Conservation (phyloP, 2,113 vertebrate genomes). For the Alectura lathami region DNA sequence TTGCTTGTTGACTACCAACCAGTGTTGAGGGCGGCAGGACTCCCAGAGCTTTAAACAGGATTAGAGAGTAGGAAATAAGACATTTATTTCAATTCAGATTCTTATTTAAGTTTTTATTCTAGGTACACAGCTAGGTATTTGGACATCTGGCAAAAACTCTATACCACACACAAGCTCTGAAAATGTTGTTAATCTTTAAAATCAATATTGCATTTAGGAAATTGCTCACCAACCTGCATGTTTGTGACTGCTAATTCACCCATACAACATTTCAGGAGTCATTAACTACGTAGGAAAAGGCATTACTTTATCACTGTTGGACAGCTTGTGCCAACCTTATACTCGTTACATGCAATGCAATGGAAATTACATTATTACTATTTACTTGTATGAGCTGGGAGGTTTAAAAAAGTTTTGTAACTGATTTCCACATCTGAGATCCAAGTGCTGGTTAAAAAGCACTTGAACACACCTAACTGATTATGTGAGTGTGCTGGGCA, state of each 20-base stretch:
- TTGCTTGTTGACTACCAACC: constrained; percentile 56
- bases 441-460: neutral
- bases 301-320: neutral
- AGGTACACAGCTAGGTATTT: constrained; percentile 17
- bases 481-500: neutral
- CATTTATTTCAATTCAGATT: constrained; percentile 62
- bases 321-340: neutral
- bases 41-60: constrained; percentile 61
- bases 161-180: neutral
- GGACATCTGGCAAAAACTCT: constrained; percentile 23
- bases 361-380: neutral
- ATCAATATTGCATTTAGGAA: constrained; percentile 57
- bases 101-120: constrained; percentile 51
- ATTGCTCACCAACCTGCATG: constrained; percentile 11
- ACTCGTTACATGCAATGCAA: neutral
- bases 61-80: constrained; percentile 55
- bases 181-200: constrained; percentile 69
- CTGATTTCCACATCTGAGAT: neutral
- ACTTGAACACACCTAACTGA: neutral
- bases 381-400: neutral
- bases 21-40: neutral
- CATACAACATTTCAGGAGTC: neutral
- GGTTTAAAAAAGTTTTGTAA: neutral
- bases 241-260: constrained; percentile 28
- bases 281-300: neutral